A percentile compares a stretch with the other conserved stretches of the same genome.
phyloP scores from a whole-genome alignment of 2,113 vertebrate genomes.

The Bagarius yarrelli region DNA sequence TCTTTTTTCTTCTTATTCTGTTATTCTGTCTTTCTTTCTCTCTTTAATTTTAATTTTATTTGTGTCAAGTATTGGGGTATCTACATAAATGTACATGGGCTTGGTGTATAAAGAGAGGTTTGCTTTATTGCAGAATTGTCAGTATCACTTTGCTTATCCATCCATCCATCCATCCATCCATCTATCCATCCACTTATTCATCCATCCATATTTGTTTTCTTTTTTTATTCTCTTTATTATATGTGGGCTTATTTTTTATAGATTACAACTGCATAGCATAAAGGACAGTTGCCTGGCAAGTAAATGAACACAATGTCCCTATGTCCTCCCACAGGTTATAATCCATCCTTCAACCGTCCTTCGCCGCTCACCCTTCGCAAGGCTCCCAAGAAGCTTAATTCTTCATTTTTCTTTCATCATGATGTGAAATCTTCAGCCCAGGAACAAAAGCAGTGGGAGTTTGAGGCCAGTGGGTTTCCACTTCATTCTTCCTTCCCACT shows the following conservation, averaged over 20 bases:
- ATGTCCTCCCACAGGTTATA: slow-evolving; percentile 43
- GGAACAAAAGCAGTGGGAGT: slow-evolving; percentile 57
- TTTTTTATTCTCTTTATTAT: neutral
- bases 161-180: neutral
- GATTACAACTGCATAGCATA: slow-evolving; percentile 2
- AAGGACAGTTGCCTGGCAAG: neutral
- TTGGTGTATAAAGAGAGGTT: neutral
- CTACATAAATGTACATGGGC: neutral
- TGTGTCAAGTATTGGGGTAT: too few relatives aligned
- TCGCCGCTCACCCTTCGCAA: slow-evolving; percentile 36
- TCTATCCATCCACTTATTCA: neutral
- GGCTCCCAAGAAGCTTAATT: slow-evolving; percentile 29
- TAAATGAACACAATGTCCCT: neutral
- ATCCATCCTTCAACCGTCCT: slow-evolving; percentile 34
- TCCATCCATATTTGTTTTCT: neutral
- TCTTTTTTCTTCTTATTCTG: neutral
- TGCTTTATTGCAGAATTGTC: neutral
- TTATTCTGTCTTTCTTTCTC: neutral
- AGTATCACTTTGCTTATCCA: too few relatives aligned
- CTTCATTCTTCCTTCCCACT: neutral
- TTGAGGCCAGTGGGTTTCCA: slow-evolving; percentile 57
- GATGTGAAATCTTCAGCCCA: slow-evolving; percentile 28
- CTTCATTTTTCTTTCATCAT: slow-evolving; percentile 12
- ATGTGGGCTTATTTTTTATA: neutral
- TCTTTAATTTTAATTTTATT: too few relatives aligned